Conservation (phyloP, 1,140 invertebrate species). For the Matsumurasca onukii region DNA sequence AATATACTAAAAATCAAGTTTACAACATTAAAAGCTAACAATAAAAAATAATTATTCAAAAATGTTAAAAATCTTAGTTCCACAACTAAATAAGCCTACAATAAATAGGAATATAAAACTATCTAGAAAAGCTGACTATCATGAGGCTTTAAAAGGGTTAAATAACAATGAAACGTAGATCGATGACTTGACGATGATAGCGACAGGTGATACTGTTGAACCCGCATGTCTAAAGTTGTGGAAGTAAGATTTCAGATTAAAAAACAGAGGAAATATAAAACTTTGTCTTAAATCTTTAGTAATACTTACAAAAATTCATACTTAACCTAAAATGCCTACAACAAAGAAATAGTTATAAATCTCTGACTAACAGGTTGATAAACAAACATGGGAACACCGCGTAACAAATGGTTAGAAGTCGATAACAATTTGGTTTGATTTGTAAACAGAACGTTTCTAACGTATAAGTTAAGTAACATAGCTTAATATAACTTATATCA, state of each 20-base stretch:
- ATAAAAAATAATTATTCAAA: conserved; percentile 4
- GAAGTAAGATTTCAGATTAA: conserved; percentile 11
- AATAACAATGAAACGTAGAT: neutral
- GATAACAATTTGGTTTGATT: neutral
- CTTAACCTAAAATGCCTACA: conserved; percentile 12
- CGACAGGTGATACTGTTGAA: too few species aligned
- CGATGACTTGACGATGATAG: too few species aligned
- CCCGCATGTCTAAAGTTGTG: conserved; percentile 12
- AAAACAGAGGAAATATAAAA: conserved; percentile 4
- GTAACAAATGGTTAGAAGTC: neutral
- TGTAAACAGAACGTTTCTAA: neutral
- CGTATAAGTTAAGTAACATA: neutral
- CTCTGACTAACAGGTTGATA: neutral
- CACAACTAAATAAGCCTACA: conserved; percentile 1
- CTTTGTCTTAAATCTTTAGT: conserved; percentile 11
- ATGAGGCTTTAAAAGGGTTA: neutral
- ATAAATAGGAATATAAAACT: neutral
- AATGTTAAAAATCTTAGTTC: conserved; percentile 20
- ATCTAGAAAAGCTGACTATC: neutral
- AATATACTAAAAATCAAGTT: neutral
- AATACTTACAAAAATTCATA: conserved; percentile 15
- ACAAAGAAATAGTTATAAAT: neutral
- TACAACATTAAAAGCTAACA: conserved; percentile 17
- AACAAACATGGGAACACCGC: neutral
- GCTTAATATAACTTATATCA: conserved; percentile 11